Evolutionary conservation across 2,113 vertebrate genomes (phyloP).

Genomic region (Struthio camelus): DNA sequence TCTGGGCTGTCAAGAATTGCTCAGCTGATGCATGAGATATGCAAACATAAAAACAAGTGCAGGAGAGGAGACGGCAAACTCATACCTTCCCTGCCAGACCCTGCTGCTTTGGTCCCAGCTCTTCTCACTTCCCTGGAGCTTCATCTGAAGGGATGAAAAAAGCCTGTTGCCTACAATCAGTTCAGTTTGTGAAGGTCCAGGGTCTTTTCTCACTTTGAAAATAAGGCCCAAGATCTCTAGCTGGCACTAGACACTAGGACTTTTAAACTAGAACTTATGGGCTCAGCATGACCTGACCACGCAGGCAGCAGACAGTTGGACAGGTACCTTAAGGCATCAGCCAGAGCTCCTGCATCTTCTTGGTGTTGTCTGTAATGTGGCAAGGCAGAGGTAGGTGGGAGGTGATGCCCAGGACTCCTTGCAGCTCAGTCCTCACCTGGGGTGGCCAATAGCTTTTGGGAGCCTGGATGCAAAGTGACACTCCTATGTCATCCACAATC

Average conservation of each 20-base stretch:
- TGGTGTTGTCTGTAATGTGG: too few relatives aligned
- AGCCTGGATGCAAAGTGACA: not conserved
- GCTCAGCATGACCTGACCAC: too few relatives aligned
- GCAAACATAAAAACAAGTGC: too few relatives aligned
- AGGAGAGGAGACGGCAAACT: too few relatives aligned
- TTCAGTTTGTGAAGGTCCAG: not conserved
- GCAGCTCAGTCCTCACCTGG: too few relatives aligned
- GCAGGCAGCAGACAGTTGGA: not conserved
- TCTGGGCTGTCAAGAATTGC: too few relatives aligned
- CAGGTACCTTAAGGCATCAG: not conserved
- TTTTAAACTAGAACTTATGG: not conserved
- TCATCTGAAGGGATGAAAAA: too few relatives aligned
- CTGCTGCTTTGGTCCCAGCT: not conserved
- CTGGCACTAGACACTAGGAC: accelerated
- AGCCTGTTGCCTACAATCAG: too few relatives aligned
- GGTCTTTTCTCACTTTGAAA: not conserved
- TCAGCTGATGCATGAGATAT: too few relatives aligned
- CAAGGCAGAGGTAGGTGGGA: not conserved
- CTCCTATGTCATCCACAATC: accelerated
- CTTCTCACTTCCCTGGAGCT: not conserved
- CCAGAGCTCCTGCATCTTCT: not conserved
- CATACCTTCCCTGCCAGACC: too few relatives aligned
- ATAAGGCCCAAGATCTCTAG: not conserved
- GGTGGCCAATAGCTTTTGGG: too few relatives aligned
- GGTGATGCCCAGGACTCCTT: not conserved